Evolutionary conservation across 2,113 vertebrate genomes (phyloP).

Genomic region (Paraplagusia blochii): DNA sequence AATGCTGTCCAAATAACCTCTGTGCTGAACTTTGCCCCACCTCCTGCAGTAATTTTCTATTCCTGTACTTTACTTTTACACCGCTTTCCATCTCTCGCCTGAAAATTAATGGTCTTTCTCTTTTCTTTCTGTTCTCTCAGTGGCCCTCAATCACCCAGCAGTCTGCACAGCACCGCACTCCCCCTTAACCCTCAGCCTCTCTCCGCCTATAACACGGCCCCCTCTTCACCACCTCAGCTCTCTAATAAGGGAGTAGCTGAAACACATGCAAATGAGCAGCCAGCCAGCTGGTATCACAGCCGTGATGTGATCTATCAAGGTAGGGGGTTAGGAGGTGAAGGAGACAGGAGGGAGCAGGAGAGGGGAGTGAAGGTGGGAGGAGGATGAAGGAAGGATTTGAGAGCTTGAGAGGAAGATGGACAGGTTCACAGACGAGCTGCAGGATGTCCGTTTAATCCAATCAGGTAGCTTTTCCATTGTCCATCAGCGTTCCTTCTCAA

Average conservation of each 20-base stretch:
- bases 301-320: slow-evolving; percentile 76
- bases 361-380: slow-evolving; percentile 12
- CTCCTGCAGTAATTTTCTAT: slow-evolving; percentile 19
- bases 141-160: slow-evolving; percentile 30
- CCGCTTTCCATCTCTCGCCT: not conserved
- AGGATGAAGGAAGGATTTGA: slow-evolving; percentile 21
- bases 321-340: slow-evolving; percentile 69
- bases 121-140: slow-evolving; percentile 23
- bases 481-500: slow-evolving; percentile 5
- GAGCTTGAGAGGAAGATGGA: slow-evolving; percentile 27
- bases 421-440: slow-evolving; percentile 48
- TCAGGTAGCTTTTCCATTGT: slow-evolving; percentile 18
- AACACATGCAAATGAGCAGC: slow-evolving; percentile 75
- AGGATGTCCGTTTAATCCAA: slow-evolving; percentile 34
- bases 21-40: slow-evolving; percentile 9
- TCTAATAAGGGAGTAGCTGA: slow-evolving; percentile 68
- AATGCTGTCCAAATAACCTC: slow-evolving; percentile 17
- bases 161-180: slow-evolving; percentile 13
- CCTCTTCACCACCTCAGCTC: slow-evolving; percentile 31
- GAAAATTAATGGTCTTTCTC: slow-evolving; percentile 9
- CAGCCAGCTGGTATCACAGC: slow-evolving; percentile 76
- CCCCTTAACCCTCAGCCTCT: slow-evolving; percentile 28
- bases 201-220: slow-evolving; percentile 28
- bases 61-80: not conserved
- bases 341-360: slow-evolving; percentile 32